Evolutionary conservation across 2,113 vertebrate species (phyloP).

Genomic region (Lepisosteus osseus): DNA sequence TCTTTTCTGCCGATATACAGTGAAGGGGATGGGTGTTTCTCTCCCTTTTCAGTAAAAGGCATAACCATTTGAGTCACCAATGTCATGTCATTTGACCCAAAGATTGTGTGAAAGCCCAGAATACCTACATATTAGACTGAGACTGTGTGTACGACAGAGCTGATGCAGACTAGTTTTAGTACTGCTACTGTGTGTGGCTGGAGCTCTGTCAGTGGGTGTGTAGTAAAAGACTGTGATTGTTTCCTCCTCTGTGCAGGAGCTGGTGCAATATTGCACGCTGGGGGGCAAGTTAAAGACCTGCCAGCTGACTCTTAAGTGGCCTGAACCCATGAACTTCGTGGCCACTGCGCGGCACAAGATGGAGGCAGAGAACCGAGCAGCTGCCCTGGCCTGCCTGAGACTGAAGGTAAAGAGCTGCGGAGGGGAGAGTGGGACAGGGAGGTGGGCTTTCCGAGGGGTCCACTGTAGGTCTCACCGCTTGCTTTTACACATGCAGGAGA

Average conservation of each 20-base stretch:
- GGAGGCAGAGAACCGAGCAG: constrained; percentile 79
- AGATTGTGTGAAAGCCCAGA: no score
- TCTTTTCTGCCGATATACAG: no score
- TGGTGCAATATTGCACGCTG: constrained; percentile 71
- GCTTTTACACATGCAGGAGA: constrained; percentile 63
- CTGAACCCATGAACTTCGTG: constrained; percentile 80
- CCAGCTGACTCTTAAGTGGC: constrained; percentile 81
- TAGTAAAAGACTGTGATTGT: neutral
- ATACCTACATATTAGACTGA: no score
- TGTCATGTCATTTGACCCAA: no score
- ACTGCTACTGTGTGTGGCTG: no score
- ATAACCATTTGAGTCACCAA: no score
- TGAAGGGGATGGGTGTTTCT: no score
- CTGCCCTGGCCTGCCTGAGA: constrained; percentile 86
- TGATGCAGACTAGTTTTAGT: no score
- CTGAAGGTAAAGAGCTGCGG: constrained; percentile 71
- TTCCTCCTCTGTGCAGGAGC: constrained; percentile 59
- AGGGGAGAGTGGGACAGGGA: no score
- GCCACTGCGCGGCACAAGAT: constrained; percentile 72
- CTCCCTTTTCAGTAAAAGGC: no score
- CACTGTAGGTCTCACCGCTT: neutral
- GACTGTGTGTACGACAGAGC: no score
- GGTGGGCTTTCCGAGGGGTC: neutral
- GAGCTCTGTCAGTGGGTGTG: no score
- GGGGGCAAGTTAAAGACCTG: constrained; percentile 81